phyloP scores from a whole-genome alignment of 2,113 vertebrate species.

The Alouatta palliata region DNA sequence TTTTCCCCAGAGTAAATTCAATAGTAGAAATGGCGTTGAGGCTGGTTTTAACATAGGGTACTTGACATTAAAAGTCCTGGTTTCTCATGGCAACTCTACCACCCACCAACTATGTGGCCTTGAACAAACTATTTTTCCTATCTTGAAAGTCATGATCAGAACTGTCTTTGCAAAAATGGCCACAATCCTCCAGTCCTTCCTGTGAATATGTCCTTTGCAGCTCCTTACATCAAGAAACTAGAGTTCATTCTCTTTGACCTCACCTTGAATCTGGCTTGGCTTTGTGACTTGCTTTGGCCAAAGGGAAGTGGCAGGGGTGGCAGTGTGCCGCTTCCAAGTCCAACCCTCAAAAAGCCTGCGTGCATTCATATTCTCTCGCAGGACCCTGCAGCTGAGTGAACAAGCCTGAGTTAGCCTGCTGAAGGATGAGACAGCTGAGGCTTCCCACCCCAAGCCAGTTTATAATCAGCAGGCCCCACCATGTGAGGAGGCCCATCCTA shows the following conservation, averaged over 20 bases:
- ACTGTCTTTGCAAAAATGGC: not conserved
- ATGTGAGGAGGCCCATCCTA: rapidly evolving
- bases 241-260: not conserved
- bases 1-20: not conserved
- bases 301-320: not conserved
- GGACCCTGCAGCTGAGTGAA: rapidly evolving
- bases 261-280: not conserved
- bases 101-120: not conserved
- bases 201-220: not conserved
- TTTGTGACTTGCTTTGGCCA: not conserved
- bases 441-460: not conserved
- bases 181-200: not conserved
- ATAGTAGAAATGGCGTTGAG: not conserved
- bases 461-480: not conserved
- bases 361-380: rapidly evolving
- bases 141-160: not conserved
- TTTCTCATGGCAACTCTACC: not conserved
- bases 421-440: not conserved
- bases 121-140: not conserved
- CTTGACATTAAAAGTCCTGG: not conserved
- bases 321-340: not conserved
- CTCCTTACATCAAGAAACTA: too few relatives aligned
- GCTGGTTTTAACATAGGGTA: not conserved
- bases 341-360: not conserved
- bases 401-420: not conserved